Percentiles rank a stretch among this genome's conserved stretches.
These are phyloP conservation scores for Micrastur ruficollis DNA, from an alignment of 2,797 vertebrate species.

Conservation along the genomic window DNA sequence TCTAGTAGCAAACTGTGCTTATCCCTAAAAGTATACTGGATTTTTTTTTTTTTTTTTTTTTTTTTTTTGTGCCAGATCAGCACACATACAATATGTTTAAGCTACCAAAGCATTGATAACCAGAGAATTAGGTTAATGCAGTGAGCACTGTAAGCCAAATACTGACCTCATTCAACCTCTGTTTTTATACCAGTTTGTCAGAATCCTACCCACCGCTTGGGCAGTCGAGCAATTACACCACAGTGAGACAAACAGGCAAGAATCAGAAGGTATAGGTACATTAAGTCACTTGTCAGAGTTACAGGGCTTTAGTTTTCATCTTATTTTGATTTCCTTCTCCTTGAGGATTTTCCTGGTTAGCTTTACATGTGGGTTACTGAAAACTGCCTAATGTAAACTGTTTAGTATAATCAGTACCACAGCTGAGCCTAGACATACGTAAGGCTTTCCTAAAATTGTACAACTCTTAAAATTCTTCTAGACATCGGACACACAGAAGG, in stretches of 20 bases:
- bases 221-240: neutral
- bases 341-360: neutral
- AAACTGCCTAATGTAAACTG: neutral
- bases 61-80: neutral
- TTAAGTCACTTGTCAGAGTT: neutral
- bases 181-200: neutral
- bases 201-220: neutral
- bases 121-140: neutral
- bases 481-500: neutral
- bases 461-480: neutral
- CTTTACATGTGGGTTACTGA: neutral
- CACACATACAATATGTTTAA: neutral
- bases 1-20: neutral
- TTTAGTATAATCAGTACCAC: neutral
- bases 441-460: neutral
- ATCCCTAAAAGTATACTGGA: neutral
- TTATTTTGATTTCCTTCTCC: neutral
- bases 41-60: neutral
- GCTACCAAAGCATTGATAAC: neutral
- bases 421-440: neutral
- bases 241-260: neutral
- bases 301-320: neutral
- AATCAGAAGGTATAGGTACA: neutral
- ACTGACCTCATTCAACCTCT: neutral
- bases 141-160: neutral